Conservation (phyloP, 1,140 invertebrate genomes). For the Solenopsis fugax region DNA sequence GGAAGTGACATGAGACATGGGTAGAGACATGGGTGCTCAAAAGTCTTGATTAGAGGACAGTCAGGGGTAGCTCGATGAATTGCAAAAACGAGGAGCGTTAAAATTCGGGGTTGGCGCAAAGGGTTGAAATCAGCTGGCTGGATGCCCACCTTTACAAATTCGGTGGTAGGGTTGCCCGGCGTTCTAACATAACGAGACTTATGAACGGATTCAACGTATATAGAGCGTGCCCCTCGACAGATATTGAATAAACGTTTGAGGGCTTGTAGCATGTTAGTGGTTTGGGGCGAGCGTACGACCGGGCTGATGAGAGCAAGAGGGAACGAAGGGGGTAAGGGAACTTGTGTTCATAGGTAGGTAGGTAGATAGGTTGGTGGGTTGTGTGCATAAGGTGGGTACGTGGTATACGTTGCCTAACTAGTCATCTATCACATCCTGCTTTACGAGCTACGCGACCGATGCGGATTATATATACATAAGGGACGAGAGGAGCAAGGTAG, state of each 20-base stretch:
- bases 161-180: constrained; percentile 59
- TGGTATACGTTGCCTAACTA: constrained; percentile 63
- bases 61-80: constrained; percentile 60
- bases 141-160: constrained; percentile 69
- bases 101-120: constrained; percentile 66
- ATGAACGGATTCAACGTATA: constrained; percentile 61
- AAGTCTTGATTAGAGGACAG: constrained; percentile 36
- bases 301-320: constrained; percentile 34
- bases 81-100: constrained; percentile 45
- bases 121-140: constrained; percentile 74
- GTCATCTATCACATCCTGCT: constrained; percentile 68
- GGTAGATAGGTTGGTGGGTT: constrained; percentile 55
- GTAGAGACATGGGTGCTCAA: constrained; percentile 20
- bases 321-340: constrained; percentile 17
- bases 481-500: neutral
- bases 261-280: constrained; percentile 75
- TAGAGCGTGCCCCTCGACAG: constrained; percentile 70
- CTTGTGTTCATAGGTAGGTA: constrained; percentile 57
- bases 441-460: constrained; percentile 50
- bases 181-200: constrained; percentile 67
- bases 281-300: constrained; percentile 61
- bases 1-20: neutral
- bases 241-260: constrained; percentile 78
- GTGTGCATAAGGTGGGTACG: constrained; percentile 63
- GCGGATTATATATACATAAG: constrained; percentile 50